Conservation (phyloP, 1,140 invertebrate genomes). For the Pseudomyrmex pallidus region DNA sequence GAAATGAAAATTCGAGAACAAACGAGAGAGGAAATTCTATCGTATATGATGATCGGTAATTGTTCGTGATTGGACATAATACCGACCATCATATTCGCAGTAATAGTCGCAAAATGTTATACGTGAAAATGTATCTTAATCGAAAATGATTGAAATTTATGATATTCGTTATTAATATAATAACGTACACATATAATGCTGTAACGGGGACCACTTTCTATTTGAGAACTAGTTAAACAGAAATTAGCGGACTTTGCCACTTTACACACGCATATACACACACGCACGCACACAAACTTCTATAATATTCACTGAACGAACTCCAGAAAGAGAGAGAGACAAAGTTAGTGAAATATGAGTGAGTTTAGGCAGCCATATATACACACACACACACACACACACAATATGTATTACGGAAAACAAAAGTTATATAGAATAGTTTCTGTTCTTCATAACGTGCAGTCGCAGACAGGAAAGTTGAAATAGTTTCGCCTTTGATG, state of each 20-base stretch:
- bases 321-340: background rate
- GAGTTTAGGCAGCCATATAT: background rate
- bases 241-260: slow-evolving; percentile 33
- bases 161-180: slow-evolving; percentile 8
- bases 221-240: slow-evolving; percentile 36
- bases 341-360: slow-evolving; percentile 44
- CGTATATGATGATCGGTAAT: slow-evolving; percentile 31
- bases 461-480: no score
- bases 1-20: slow-evolving; percentile 52
- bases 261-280: background rate
- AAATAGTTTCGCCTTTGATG: no score
- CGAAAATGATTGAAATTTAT: slow-evolving; percentile 8
- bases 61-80: slow-evolving; percentile 25
- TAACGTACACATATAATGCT: background rate
- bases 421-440: slow-evolving; percentile 1
- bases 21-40: slow-evolving; percentile 7
- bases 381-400: no score
- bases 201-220: slow-evolving; percentile 7
- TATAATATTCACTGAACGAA: slow-evolving; percentile 49
- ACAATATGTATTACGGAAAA: background rate
- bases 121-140: background rate
- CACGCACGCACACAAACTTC: slow-evolving; percentile 31
- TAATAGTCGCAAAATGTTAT: slow-evolving; percentile 24
- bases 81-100: slow-evolving; percentile 4
- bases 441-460: background rate